Percentiles rank a stretch among this genome's conserved stretches.
These are phyloP conservation scores for Micronycteris hirsuta DNA, from an alignment of 2,113 vertebrate species.

Conservation along the genomic window DNA sequence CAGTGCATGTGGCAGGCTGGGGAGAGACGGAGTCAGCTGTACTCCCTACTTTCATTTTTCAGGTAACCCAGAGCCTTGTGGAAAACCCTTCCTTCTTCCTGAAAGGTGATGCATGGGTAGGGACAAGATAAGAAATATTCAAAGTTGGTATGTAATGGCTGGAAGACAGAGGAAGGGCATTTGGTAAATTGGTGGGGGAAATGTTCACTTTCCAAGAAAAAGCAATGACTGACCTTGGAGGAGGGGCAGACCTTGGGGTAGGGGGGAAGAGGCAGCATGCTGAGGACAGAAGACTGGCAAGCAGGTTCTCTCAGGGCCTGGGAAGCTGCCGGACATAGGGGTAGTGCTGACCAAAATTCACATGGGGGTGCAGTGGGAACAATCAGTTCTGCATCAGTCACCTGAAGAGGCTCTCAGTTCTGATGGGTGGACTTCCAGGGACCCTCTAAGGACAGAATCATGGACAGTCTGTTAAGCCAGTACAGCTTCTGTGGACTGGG, in stretches of 20 bases:
- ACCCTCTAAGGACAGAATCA: background rate
- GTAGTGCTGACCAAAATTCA: background rate
- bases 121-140: background rate
- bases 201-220: background rate
- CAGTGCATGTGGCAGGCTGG: fast-evolving
- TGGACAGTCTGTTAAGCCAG: background rate
- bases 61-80: background rate
- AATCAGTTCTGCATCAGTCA: background rate
- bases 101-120: background rate
- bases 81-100: background rate
- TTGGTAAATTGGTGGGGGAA: background rate
- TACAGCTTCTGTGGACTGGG: background rate
- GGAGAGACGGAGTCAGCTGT: background rate
- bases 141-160: background rate
- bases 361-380: background rate
- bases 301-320: background rate
- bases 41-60: background rate
- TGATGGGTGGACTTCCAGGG: background rate
- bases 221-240: too few relatives aligned
- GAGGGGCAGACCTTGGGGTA: background rate
- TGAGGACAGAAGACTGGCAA: background rate
- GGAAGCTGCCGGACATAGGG: background rate
- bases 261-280: background rate
- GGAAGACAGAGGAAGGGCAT: background rate
- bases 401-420: background rate